Conservation (phyloP, 1,140 invertebrate species). For the Orussus abietinus region DNA sequence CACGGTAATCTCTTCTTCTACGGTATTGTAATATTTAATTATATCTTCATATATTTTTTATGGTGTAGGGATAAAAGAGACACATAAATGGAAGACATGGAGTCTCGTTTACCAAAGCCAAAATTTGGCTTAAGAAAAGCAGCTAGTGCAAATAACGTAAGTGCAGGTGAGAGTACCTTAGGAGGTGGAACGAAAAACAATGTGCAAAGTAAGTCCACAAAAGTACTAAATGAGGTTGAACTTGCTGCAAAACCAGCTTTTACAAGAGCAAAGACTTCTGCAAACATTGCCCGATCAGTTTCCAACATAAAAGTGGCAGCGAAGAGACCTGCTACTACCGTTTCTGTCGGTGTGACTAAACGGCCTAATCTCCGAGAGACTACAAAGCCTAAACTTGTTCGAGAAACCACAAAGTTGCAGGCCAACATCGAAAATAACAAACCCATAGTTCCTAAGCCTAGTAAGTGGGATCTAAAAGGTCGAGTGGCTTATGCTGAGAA, state of each 20-base stretch:
- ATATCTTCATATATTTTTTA: too few relatives aligned
- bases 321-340: conserved; percentile 32
- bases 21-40: too few relatives aligned
- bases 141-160: not conserved
- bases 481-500: conserved; percentile 31
- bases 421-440: conserved; percentile 10
- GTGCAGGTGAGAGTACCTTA: not conserved
- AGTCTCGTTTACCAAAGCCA: conserved; percentile 38
- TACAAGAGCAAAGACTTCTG: conserved; percentile 26
- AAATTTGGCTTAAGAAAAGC: conserved; percentile 16
- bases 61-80: too few relatives aligned
- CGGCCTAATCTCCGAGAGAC: conserved; percentile 19
- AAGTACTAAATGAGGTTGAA: conserved; percentile 35
- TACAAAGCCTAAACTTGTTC: conserved; percentile 2
- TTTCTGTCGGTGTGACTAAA: conserved; percentile 27
- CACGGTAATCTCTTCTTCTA: too few relatives aligned
- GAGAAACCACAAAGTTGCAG: conserved; percentile 1
- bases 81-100: too few relatives aligned
- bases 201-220: conserved; percentile 8
- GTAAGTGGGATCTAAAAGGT: conserved; percentile 44
- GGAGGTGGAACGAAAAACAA: conserved; percentile 5
- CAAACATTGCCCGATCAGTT: conserved; percentile 21
- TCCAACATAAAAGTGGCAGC: conserved; percentile 15
- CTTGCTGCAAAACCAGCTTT: conserved; percentile 23
- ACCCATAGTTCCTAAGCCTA: conserved; percentile 22